Evolutionary conservation across 2,888 invertebrate genomes (phyloP), one percentile per base, ranked within the genome.

Genomic region (Andrena trimmerana): DNA sequence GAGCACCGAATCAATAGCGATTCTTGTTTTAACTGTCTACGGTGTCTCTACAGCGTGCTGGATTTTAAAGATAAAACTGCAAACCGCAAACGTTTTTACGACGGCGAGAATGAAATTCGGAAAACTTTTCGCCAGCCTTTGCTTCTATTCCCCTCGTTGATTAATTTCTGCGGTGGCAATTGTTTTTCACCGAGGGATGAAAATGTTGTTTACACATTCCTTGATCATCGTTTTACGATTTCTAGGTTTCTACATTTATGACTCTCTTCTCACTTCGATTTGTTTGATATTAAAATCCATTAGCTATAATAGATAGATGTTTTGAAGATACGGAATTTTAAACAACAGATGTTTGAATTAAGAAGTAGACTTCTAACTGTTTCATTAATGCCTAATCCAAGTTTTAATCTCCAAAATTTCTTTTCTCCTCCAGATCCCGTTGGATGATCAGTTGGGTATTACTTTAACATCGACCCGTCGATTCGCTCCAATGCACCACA

Each of bases 1-100:
- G 63, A 70, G 42, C 42, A 10, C 20, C 7, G 63, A 76, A 65
- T 57, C 70, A 71, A 71, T 57, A 36, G 54, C 57, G 13, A 71
- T 65, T 65, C 33, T 54, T 65, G 42, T 77, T 65, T 63, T 36
- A 57, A 71, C 48, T 24, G 63, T 57, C 42, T 27, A n/a, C 29
- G 16, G 59, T 59, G 59, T 36, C 52, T 29, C 48, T 50, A 7
- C 5, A 1, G 29, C 29, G 13, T 5, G 27, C 10, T n/a, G 24
- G 42, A 7, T n/a, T 48, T 65, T 63, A 48, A 48, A 48, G 48
- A 63, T 65, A 65, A 57, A 69, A 77, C 42, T 33, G 33, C 65
- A 65, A 71, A 24, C 57, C 29, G 48, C 63, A 27, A 67, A 57
- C 20, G 48, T 29, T 57, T 57, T 57, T 48, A 31, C 59, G 4